A percentile compares a stretch with the other conserved stretches of the same genome.
Conservation (phyloP, 2,113 vertebrate species). For the Seriola aureovittata region DNA sequence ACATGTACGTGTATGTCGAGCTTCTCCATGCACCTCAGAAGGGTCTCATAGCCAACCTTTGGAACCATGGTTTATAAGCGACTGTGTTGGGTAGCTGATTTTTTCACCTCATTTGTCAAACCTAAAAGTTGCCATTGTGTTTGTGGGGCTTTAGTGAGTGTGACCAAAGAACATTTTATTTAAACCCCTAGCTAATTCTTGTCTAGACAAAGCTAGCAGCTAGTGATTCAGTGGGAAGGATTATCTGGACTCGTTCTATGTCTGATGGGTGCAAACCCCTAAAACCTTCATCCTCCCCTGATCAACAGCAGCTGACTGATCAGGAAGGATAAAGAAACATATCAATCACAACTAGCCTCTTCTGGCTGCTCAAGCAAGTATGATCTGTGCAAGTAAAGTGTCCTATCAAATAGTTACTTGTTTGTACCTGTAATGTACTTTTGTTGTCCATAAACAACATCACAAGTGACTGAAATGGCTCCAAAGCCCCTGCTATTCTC, state of each 20-base stretch:
- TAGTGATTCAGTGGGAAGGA: constrained; percentile 77
- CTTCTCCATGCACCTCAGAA: neutral
- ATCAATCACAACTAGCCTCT: constrained; percentile 37
- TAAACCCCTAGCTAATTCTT: constrained; percentile 82
- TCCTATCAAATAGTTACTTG: neutral
- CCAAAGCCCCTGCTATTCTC: constrained; percentile 38
- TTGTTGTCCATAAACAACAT: neutral
- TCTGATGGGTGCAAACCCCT: constrained; percentile 62
- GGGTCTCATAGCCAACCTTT: neutral
- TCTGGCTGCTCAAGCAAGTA: constrained; percentile 9
- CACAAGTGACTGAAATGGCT: constrained; percentile 39
- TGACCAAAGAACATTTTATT: constrained; percentile 67
- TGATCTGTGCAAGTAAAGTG: neutral
- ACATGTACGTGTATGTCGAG: neutral
- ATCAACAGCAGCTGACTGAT: constrained; percentile 75
- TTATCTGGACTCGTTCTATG: constrained; percentile 70
- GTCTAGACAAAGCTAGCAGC: constrained; percentile 84
- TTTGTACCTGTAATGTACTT: neutral
- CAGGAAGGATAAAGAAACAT: constrained; percentile 52
- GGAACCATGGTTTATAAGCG: neutral
- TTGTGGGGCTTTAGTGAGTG: constrained; percentile 56
- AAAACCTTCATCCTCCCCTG: constrained; percentile 53
- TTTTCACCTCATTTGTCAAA: constrained; percentile 57
- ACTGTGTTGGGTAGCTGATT: constrained; percentile 42
- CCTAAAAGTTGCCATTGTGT: constrained; percentile 78